phyloP scores from a whole-genome alignment of 2,113 vertebrate species.

The Leptobrachium leishanense region DNA sequence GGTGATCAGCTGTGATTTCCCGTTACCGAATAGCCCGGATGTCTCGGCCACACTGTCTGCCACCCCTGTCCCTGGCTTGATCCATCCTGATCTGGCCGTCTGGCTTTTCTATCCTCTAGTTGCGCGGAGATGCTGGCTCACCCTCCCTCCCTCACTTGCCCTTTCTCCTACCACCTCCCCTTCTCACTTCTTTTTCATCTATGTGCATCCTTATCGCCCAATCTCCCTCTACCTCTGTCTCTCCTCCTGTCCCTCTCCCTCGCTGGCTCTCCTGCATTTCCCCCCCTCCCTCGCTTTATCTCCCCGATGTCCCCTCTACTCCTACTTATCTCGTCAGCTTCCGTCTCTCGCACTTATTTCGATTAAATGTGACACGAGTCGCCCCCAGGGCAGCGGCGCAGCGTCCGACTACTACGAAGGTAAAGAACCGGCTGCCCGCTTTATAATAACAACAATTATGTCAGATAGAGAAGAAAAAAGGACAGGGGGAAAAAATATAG shows the following conservation, averaged over 20 bases:
- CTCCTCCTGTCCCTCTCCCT: slow-evolving; percentile 6
- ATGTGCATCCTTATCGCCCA: neutral
- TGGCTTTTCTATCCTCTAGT: slow-evolving; percentile 15
- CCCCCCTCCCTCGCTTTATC: slow-evolving; percentile 12
- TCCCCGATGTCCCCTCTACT: neutral
- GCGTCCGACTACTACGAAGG: slow-evolving; percentile 2
- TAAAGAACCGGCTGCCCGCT: slow-evolving; percentile 11
- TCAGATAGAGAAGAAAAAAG: neutral
- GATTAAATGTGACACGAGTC: slow-evolving; percentile 43
- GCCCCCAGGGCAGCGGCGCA: slow-evolving; percentile 24
- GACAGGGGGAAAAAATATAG: neutral
- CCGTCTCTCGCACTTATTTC: slow-evolving; percentile 39
- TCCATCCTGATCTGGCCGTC: slow-evolving; percentile 35
- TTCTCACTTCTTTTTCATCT: slow-evolving; percentile 15
- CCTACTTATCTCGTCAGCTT: slow-evolving; percentile 20
- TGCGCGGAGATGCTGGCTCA: slow-evolving; percentile 12
- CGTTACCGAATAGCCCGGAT: slow-evolving; percentile 17
- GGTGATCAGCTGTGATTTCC: slow-evolving; percentile 26
- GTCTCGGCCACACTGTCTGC: slow-evolving; percentile 23
- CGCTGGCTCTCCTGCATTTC: neutral
- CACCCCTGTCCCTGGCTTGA: slow-evolving; percentile 28
- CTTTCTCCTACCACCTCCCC: slow-evolving; percentile 24
- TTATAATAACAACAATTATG: slow-evolving; percentile 1
- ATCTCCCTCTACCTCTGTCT: slow-evolving; percentile 1
- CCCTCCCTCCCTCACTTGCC: slow-evolving; percentile 24